phyloP scores from a whole-genome alignment of 2,888 invertebrate species.

The Rosalia funebris region DNA sequence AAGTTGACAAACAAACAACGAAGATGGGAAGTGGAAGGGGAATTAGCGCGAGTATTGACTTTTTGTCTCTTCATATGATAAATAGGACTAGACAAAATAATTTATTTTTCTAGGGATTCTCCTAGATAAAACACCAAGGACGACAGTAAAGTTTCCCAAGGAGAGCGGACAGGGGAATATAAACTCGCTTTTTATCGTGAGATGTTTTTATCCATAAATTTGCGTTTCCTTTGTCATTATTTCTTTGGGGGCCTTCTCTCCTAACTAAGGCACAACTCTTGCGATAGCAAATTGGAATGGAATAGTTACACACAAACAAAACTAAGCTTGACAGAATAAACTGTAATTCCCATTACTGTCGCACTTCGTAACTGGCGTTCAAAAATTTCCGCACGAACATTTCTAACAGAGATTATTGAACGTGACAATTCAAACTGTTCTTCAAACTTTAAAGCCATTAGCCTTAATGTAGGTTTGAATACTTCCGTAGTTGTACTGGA shows the following conservation, averaged over 20 bases:
- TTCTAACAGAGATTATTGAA: too few relatives aligned
- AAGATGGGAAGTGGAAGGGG: background rate
- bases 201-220: background rate
- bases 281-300: too few relatives aligned
- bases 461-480: too few relatives aligned
- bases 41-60: conserved; percentile 8
- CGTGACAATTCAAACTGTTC: too few relatives aligned
- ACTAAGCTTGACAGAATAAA: too few relatives aligned
- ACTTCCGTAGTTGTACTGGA: too few relatives aligned
- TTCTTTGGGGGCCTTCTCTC: background rate
- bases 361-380: too few relatives aligned
- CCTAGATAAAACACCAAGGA: conserved; percentile 4
- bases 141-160: background rate
- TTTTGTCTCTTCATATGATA: conserved; percentile 1
- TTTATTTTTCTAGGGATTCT: conserved; percentile 4
- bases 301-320: too few relatives aligned
- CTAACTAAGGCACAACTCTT: background rate
- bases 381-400: too few relatives aligned
- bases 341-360: too few relatives aligned
- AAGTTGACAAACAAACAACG: conserved; percentile 18
- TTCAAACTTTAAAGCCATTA: too few relatives aligned
- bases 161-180: background rate
- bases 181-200: background rate
- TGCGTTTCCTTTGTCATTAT: background rate
- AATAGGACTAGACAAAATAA: conserved; percentile 8